A percentile compares a stretch with the other conserved stretches of the same genome.
phyloP scores from a whole-genome alignment of 2,888 invertebrate species.

The Aquatica leii region DNA sequence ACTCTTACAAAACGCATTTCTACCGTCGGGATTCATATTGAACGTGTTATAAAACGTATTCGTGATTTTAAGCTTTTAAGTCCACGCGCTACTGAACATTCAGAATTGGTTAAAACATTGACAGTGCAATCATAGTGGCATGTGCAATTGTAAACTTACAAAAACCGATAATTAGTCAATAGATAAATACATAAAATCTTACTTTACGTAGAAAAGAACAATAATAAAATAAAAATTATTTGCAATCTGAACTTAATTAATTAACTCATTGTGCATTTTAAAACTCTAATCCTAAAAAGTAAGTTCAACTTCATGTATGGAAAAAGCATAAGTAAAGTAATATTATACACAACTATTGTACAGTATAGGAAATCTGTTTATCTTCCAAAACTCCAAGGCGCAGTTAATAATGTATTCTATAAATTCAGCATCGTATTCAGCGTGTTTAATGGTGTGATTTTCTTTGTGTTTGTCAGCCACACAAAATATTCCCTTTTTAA shows the following conservation, averaged over 20 bases:
- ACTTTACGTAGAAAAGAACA: too few relatives aligned
- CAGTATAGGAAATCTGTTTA: background rate
- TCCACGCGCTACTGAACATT: background rate
- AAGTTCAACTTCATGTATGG: too few relatives aligned
- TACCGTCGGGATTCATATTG: background rate
- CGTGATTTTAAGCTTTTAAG: background rate
- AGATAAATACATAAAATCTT: too few relatives aligned
- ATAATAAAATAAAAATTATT: too few relatives aligned
- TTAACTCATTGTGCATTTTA: too few relatives aligned
- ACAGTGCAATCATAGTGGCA: too few relatives aligned
- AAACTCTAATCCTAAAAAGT: too few relatives aligned
- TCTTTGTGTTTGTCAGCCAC: background rate
- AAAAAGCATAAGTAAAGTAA: background rate
- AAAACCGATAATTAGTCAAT: background rate
- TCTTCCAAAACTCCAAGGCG: background rate
- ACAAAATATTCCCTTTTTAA: background rate
- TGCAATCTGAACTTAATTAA: too few relatives aligned
- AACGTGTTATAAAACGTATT: too few relatives aligned
- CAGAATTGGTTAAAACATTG: background rate
- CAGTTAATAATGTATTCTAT: background rate
- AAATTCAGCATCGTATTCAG: background rate
- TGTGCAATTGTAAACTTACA: background rate
- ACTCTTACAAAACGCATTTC: conserved; percentile 8
- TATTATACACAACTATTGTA: background rate
- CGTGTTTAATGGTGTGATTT: background rate